Percentiles rank a stretch among this genome's conserved stretches.
Conservation (phyloP, 1,140 invertebrate genomes). For the Scaptodrosophila lebanonensis region DNA sequence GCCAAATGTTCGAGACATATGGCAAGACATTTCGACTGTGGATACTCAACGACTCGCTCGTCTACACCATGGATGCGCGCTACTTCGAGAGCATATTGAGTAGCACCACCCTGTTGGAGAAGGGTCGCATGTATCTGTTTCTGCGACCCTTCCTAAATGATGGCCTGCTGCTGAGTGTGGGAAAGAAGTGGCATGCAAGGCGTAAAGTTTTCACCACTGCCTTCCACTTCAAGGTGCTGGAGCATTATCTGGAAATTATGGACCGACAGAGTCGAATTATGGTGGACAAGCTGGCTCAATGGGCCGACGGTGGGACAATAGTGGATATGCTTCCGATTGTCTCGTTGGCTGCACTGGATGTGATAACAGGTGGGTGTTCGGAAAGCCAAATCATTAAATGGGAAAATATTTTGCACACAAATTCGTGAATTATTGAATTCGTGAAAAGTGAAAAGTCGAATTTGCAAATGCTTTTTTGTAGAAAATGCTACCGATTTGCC, state of each 20-base stretch:
- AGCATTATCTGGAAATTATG: conserved; percentile 85
- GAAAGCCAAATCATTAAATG: background rate
- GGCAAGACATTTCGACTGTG: conserved; percentile 78
- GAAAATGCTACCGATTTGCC: no score
- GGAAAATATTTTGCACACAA: background rate
- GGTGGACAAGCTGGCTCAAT: conserved; percentile 76
- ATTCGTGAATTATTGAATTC: no score
- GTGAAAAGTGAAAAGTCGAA: no score
- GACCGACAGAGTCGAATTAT: conserved; percentile 82
- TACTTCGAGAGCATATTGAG: conserved; percentile 51
- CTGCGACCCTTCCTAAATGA: conserved; percentile 76
- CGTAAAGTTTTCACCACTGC: conserved; percentile 83
- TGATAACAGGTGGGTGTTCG: conserved; percentile 45
- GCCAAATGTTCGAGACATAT: conserved; percentile 23
- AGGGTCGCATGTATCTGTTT: conserved; percentile 65
- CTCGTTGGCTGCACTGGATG: conserved; percentile 51
- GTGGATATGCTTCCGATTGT: conserved; percentile 41
- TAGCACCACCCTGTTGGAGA: conserved; percentile 54
- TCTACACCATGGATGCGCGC: conserved; percentile 72
- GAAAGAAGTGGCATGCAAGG: conserved; percentile 52
- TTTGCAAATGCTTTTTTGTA: no score
- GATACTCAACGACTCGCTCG: conserved; percentile 78
- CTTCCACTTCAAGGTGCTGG: conserved; percentile 90
- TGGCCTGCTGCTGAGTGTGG: conserved; percentile 72
- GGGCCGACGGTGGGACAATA: conserved; percentile 37